Base-by-base conservation (phyloP, 2,113 vertebrate species). In the Melanerpes formicivorus region DNA sequence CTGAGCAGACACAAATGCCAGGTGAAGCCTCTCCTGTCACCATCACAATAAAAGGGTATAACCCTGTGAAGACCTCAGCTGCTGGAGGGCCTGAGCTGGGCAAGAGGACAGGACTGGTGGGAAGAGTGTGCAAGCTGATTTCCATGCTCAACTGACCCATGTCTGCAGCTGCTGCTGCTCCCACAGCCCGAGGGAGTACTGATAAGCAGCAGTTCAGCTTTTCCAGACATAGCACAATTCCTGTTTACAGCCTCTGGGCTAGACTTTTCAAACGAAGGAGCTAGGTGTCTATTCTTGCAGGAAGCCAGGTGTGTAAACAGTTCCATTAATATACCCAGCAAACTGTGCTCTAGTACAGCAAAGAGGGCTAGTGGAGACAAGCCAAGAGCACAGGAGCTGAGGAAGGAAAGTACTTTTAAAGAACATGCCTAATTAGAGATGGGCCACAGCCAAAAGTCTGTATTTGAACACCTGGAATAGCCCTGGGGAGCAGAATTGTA, bases 271-370 rank as follows among this genome's bases (percentile, higher is more conserved):
- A 96, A 96, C 91, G 95, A 84, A 88, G 52, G 44, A 96, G 94
- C 73, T 93, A 65, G 79, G 90, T 93, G 82, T 95, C 94, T 96
- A 86, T 94, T 96, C 96, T 94, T 96, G 91, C 90, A 94, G 93
- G 96, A 96, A 96, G 72, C 90, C 96, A 96, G 96, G 93, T 96
- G 95, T 94, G 90, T 92, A 96, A 94, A 96, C 93, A 94, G 90
- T 90, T 91, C 94, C 92, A 93, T 92, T 96, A 93, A 95, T 93
- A 83, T 59, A 83, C 17, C 80, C 73, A 96, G 93, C 55, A 91
- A 93, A 90, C 84, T 16, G 6, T 50, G 65, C 82, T 93, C 58
- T 83, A 93, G 76, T 14, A 5, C 84, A 91, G 84, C 87, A 90
- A 30, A 77, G 76, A 90, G 50, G 80, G 84, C 94, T 84, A 93